phyloP scores from a whole-genome alignment of 2,113 vertebrate genomes.

The Acrocephalus kingi region DNA sequence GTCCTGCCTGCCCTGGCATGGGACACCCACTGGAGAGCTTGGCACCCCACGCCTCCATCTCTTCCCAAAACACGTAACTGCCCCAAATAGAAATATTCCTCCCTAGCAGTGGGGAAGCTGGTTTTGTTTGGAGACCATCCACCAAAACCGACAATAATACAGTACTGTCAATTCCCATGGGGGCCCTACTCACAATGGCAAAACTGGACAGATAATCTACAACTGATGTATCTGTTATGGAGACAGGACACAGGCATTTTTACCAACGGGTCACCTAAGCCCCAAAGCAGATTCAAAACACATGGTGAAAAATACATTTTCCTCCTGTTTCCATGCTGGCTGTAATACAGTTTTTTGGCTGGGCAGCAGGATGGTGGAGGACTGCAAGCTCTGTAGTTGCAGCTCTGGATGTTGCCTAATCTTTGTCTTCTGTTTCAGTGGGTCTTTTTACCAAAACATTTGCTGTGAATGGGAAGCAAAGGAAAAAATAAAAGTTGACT shows the following conservation, averaged over 20 bases:
- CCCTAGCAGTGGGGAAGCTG: background rate
- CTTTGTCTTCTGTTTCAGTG: background rate
- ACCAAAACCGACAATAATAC: background rate
- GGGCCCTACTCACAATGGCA: background rate
- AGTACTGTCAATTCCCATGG: background rate
- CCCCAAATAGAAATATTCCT: background rate
- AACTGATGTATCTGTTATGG: constrained; percentile 19
- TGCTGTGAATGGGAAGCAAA: background rate
- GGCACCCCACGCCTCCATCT: fast-evolving
- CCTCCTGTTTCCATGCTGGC: background rate
- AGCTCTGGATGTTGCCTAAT: background rate
- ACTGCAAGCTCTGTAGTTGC: background rate
- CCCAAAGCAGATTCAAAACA: constrained; percentile 1
- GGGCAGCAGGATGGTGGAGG: background rate
- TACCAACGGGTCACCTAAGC: constrained; percentile 14
- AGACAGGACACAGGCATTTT: constrained; percentile 28
- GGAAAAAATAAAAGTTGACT: background rate
- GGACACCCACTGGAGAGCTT: background rate
- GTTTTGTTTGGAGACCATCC: background rate
- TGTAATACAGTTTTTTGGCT: background rate
- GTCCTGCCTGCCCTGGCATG: background rate
- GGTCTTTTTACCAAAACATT: constrained; percentile 7
- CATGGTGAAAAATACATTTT: background rate
- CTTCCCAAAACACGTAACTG: background rate
- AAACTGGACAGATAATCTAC: constrained; percentile 22